These are phyloP conservation scores for Acanthis flammea DNA, from an alignment of 2,797 vertebrate genomes.

Conservation along the genomic window DNA sequence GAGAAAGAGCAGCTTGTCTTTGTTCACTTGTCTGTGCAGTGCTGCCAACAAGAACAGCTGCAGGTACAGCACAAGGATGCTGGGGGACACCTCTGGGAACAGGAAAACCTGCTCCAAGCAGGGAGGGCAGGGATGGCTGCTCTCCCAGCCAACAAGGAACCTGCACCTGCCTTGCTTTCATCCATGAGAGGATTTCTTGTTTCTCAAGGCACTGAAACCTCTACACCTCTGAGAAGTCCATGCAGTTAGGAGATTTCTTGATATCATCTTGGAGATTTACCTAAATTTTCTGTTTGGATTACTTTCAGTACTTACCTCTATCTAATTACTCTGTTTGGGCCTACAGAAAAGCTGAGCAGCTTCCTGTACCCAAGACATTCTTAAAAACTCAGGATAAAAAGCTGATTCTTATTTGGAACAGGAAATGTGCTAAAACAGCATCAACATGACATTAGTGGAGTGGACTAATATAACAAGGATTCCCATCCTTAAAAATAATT, in stretches of 20 bases:
- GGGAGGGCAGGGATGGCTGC: accelerated
- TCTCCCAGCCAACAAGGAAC: background rate
- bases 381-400: background rate
- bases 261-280: background rate
- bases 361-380: background rate
- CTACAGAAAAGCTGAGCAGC: background rate
- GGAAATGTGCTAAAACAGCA: background rate
- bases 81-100: background rate
- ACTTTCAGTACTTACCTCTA: background rate
- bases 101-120: background rate
- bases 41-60: background rate
- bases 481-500: background rate
- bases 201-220: background rate
- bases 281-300: background rate
- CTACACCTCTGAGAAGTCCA: background rate
- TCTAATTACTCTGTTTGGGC: background rate
- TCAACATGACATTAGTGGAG: background rate
- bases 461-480: background rate
- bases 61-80: background rate
- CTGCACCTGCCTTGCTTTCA: background rate
- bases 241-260: background rate
- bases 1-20: background rate
- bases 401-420: background rate
- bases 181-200: background rate
- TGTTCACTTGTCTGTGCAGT: accelerated